Evolutionary conservation across 92 coral and sea anemone genomes (phyloP).

Genomic region (Paramuricea clavata): DNA sequence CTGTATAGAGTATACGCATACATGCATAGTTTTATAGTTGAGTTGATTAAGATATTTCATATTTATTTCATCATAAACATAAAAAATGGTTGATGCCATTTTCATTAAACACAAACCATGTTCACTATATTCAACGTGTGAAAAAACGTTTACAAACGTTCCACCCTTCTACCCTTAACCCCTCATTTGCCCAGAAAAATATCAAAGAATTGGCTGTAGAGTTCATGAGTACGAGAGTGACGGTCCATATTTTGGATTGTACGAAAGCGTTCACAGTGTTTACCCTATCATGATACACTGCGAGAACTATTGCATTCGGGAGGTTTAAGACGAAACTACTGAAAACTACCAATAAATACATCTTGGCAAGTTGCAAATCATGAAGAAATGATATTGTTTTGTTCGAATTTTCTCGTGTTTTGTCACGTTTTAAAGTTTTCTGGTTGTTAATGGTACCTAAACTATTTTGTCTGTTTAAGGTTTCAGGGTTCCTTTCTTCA

Average conservation of each 20-base stretch:
- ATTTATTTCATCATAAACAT: too few relatives aligned
- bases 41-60: too few relatives aligned
- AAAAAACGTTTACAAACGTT: constrained; percentile 8
- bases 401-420: neutral
- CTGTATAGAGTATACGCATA: too few relatives aligned
- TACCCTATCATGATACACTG: neutral
- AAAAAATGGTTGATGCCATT: too few relatives aligned
- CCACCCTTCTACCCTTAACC: neutral
- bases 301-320: constrained; percentile 22
- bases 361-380: constrained; percentile 15
- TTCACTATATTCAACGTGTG: neutral
- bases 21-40: too few relatives aligned
- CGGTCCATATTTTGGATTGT: constrained; percentile 17
- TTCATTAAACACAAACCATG: neutral
- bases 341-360: neutral
- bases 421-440: neutral
- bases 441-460: neutral
- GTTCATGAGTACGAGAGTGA: neutral
- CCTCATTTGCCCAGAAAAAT: constrained; percentile 27
- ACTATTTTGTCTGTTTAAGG: neutral
- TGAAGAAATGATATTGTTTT: constrained; percentile 21
- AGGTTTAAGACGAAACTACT: constrained; percentile 5
- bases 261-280: neutral
- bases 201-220: constrained; percentile 21
- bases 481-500: neutral